Conservation (phyloP, 2,888 invertebrate species). For the Mylabris sibirica region DNA sequence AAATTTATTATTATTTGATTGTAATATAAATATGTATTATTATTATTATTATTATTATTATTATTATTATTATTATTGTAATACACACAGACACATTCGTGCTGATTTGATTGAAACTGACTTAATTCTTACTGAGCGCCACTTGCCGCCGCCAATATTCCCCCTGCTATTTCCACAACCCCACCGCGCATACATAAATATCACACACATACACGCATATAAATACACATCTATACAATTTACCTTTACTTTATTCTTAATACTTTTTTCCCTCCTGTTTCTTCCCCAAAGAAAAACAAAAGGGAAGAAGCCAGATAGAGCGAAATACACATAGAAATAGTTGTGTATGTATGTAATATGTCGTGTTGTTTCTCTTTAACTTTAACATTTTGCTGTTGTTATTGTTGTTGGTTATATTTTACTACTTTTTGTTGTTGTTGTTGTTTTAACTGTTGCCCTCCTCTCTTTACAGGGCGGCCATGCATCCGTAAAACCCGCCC, state of each 20-base stretch:
- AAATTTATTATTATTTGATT: no score
- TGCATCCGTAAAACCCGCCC: constrained; percentile 63
- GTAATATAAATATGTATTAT: constrained; percentile 31
- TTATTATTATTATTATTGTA: not conserved
- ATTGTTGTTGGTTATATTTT: constrained; percentile 35
- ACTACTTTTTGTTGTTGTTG: constrained; percentile 56
- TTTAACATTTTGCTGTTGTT: constrained; percentile 6
- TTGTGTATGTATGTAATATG: constrained; percentile 24
- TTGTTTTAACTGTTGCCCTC: constrained; percentile 60
- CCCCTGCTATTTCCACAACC: constrained; percentile 53
- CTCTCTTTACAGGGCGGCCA: constrained; percentile 63
- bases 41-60: constrained; percentile 7
- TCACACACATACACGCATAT: constrained; percentile 45
- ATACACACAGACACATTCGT: constrained; percentile 58
- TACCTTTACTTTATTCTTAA: constrained; percentile 41
- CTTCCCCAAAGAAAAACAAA: constrained; percentile 2
- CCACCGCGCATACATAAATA: constrained; percentile 60
- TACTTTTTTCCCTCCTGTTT: not conserved
- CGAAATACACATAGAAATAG: not conserved
- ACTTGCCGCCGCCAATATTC: constrained; percentile 53
- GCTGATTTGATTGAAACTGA: constrained; percentile 63
- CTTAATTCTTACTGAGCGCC: constrained; percentile 58
- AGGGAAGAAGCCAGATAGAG: no score
- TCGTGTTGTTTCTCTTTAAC: constrained; percentile 4
- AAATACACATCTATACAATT: constrained; percentile 53